Percentiles rank a stretch among this genome's conserved stretches.
These are phyloP conservation scores for Muscicapa comitata DNA, from an alignment of 2,797 vertebrate genomes.

Conservation along the genomic window DNA sequence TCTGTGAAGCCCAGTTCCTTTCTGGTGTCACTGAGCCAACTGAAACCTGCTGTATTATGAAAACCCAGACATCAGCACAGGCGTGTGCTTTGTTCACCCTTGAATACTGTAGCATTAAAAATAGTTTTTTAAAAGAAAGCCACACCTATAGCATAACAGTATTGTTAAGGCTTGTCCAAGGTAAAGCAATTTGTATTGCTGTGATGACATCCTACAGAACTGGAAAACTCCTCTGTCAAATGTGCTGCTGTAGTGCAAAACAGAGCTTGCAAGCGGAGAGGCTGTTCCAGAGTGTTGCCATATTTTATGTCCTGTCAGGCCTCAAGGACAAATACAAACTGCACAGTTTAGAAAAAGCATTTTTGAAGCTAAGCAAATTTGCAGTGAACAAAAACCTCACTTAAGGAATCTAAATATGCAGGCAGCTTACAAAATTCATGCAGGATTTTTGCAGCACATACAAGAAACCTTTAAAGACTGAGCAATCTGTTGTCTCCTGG, in stretches of 20 bases:
- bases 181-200: neutral
- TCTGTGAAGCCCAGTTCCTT: neutral
- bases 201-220: neutral
- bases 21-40: neutral
- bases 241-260: neutral
- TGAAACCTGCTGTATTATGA: constrained; percentile 1
- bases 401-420: neutral
- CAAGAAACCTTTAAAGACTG: neutral
- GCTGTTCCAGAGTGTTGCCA: neutral
- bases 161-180: neutral
- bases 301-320: neutral
- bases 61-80: neutral
- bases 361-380: neutral
- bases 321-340: neutral
- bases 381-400: neutral
- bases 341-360: neutral
- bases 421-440: neutral
- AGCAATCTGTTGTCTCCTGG: neutral
- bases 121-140: neutral
- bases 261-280: neutral
- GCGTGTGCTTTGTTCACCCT: neutral
- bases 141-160: neutral
- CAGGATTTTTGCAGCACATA: neutral
- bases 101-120: neutral
- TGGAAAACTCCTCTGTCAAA: neutral